Conservation (phyloP, 2,113 vertebrate species). For the Pao palembangensis region DNA sequence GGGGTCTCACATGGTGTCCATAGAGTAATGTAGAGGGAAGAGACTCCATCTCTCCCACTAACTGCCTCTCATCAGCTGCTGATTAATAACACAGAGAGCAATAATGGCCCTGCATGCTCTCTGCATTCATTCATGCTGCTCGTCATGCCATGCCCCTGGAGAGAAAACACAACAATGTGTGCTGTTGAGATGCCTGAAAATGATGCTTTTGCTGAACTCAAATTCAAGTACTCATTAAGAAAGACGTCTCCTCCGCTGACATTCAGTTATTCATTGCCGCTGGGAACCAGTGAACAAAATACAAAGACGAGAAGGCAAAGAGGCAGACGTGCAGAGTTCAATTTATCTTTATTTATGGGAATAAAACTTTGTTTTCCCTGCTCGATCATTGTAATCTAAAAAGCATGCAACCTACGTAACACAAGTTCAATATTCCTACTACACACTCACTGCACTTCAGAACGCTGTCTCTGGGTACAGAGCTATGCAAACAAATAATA, state of each 20-base stretch:
- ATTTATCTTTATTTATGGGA: conserved; percentile 36
- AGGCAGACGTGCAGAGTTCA: conserved; percentile 30
- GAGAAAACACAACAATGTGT: conserved; percentile 49
- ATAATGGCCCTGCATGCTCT: conserved; percentile 52
- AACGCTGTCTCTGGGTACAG: conserved; percentile 13
- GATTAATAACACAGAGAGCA: conserved; percentile 66
- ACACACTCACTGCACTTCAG: conserved; percentile 5
- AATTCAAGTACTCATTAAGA: conserved; percentile 63
- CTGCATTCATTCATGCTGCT: conserved; percentile 56
- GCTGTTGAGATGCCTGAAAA: conserved; percentile 46
- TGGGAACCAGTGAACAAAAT: conserved; percentile 39
- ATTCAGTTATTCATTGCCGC: conserved; percentile 42
- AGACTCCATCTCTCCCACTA: conserved; percentile 52
- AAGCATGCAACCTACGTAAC: conserved; percentile 19
- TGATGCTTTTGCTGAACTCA: conserved; percentile 22
- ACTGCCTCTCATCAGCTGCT: conserved; percentile 64
- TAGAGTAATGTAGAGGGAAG: conserved; percentile 51
- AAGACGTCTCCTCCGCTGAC: conserved; percentile 51
- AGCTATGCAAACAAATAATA: conserved; percentile 7
- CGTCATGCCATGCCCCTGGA: conserved; percentile 50
- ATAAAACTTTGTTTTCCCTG: conserved; percentile 51
- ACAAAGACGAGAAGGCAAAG: conserved; percentile 34
- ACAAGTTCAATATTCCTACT: neutral
- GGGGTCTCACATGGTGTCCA: conserved; percentile 38
- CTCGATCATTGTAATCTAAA: conserved; percentile 42